Percentiles rank a stretch among this genome's conserved stretches.
These are phyloP conservation scores for Perognathus longimembris DNA, from an alignment of 2,113 vertebrate genomes.

Conservation along the genomic window DNA sequence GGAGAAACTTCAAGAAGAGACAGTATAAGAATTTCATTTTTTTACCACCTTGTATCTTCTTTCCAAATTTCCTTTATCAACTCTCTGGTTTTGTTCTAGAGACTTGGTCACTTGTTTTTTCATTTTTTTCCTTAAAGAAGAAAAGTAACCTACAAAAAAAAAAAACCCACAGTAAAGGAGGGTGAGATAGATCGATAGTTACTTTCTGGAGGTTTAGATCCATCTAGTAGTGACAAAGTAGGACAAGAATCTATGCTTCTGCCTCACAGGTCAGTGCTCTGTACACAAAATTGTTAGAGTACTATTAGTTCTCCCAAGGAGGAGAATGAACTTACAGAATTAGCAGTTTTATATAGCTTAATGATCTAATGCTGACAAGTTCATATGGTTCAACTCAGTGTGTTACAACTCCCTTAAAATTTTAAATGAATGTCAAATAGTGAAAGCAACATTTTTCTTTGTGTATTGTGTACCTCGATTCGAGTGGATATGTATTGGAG, in stretches of 20 bases:
- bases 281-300: not conserved
- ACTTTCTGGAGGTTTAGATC: not conserved
- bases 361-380: not conserved
- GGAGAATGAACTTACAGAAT: not conserved
- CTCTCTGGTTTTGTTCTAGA: not conserved
- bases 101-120: not conserved
- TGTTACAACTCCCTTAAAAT: not conserved
- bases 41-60: not conserved
- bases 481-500: not conserved
- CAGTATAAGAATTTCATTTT: constrained; percentile 7
- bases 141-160: not conserved
- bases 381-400: not conserved
- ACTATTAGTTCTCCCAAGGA: not conserved
- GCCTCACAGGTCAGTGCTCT: not conserved
- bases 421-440: not conserved
- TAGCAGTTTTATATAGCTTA: not conserved
- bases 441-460: not conserved
- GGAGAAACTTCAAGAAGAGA: not conserved
- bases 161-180: not conserved
- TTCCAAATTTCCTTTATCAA: not conserved
- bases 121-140: constrained; percentile 36
- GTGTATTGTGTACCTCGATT: not conserved
- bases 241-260: not conserved
- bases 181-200: not conserved
- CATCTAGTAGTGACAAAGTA: not conserved